phyloP scores from a whole-genome alignment of 2,113 vertebrate species.

The Eretmochelys imbricata region DNA sequence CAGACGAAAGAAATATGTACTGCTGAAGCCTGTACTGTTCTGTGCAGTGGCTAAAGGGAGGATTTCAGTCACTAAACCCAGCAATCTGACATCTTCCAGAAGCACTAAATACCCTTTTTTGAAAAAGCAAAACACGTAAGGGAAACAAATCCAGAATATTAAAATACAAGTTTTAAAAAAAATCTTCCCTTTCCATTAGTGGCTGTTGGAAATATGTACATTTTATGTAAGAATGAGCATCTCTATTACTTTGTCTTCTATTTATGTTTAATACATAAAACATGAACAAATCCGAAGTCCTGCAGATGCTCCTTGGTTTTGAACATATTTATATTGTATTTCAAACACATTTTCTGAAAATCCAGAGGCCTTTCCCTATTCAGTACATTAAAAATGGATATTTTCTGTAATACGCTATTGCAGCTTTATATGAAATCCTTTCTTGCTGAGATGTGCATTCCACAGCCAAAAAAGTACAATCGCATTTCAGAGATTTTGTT shows the following conservation, averaged over 20 bases:
- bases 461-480: too few relatives aligned
- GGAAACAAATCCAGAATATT: neutral
- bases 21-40: neutral
- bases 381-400: too few relatives aligned
- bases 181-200: neutral
- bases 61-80: neutral
- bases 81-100: neutral
- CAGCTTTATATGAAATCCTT: conserved; percentile 12
- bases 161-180: neutral
- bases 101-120: neutral
- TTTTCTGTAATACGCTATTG: neutral
- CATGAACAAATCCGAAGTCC: neutral
- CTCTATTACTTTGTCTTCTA: neutral
- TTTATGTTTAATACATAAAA: neutral
- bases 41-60: accelerated
- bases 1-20: conserved; percentile 3
- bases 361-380: neutral
- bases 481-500: too few relatives aligned
- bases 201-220: neutral
- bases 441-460: neutral
- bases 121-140: neutral
- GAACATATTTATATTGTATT: neutral
- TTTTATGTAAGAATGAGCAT: neutral
- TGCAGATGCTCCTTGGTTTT: too few relatives aligned
- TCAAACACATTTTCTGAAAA: neutral